Evolutionary conservation across 2,113 vertebrate genomes (phyloP).

Genomic region (Rhinopithecus roxellana): DNA sequence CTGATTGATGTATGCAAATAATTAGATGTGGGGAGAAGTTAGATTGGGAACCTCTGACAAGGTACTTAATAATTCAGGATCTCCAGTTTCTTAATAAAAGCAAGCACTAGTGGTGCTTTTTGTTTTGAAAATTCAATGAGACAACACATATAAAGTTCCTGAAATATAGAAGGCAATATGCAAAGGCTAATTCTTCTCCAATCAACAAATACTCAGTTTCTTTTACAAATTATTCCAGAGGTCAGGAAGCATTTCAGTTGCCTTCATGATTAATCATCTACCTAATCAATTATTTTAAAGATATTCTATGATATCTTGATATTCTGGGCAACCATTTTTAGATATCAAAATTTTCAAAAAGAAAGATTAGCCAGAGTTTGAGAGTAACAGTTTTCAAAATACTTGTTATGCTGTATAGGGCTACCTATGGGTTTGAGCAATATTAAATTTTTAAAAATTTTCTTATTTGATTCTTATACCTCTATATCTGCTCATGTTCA

Average conservation of each 20-base stretch:
- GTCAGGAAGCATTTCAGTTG: neutral
- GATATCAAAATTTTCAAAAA: neutral
- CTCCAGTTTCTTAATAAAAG: neutral
- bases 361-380: neutral
- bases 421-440: neutral
- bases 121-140: neutral
- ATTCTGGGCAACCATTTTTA: neutral
- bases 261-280: neutral
- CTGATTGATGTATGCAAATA: neutral
- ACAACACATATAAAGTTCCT: neutral
- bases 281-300: neutral
- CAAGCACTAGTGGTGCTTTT: neutral
- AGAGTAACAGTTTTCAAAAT: neutral
- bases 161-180: neutral
- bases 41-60: neutral
- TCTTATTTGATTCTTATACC: neutral
- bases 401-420: neutral
- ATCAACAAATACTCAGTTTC: neutral
- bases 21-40: neutral
- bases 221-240: neutral
- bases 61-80: neutral
- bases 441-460: neutral
- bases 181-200: neutral
- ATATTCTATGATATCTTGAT: neutral
- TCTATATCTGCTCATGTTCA: conserved; percentile 27